Evolutionary conservation across 2,797 vertebrate species (phyloP).

Genomic region (Falco peregrinus): DNA sequence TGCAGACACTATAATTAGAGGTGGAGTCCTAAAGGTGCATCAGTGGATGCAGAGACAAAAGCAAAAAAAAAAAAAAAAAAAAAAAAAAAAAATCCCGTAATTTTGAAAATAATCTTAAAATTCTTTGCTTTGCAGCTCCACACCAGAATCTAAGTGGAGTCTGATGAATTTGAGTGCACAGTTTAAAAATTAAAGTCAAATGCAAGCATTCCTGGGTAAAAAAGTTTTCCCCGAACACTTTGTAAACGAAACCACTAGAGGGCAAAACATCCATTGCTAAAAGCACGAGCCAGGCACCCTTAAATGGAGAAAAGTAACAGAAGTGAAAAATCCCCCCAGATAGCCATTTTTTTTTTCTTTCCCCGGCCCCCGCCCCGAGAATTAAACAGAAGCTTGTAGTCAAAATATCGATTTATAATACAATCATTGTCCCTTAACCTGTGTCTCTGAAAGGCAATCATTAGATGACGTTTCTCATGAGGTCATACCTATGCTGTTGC

Average conservation of each 20-base stretch:
- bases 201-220: background rate
- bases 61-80: background rate
- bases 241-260: constrained; percentile 69
- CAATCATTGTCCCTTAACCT: background rate
- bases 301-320: rapidly evolving
- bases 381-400: background rate
- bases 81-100: background rate
- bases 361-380: rapidly evolving
- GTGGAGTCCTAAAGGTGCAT: background rate
- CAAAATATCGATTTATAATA: background rate
- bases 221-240: background rate
- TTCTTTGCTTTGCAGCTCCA: background rate
- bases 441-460: background rate
- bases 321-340: background rate
- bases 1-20: background rate
- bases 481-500: background rate
- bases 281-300: background rate
- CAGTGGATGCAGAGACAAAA: background rate
- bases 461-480: background rate
- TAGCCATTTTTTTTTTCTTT: too few relatives aligned
- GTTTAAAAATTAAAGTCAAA: background rate
- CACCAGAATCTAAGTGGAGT: background rate
- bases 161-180: background rate
- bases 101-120: background rate
- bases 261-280: constrained; percentile 67